Percentiles rank a stretch among this genome's conserved stretches.
Conservation (phyloP, 1,140 invertebrate genomes). For the Trichonephila clavata region DNA sequence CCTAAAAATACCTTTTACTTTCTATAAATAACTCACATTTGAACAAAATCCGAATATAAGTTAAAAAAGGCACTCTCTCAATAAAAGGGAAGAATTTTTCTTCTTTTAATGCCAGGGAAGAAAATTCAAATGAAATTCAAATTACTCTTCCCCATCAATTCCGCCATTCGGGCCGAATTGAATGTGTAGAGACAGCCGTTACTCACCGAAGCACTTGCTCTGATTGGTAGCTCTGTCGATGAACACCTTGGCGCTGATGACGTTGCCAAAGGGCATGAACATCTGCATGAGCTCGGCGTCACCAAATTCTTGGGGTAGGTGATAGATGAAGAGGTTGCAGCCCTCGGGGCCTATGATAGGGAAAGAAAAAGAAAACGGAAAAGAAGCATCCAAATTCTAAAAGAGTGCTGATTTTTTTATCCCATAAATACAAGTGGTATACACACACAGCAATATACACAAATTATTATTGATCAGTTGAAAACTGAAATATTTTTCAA, state of each 20-base stretch:
- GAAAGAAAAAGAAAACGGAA: not conserved
- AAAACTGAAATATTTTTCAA: too few species aligned
- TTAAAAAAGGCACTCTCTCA: too few species aligned
- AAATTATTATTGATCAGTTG: too few species aligned
- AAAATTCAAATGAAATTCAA: not conserved
- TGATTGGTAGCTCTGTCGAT: slow-evolving; percentile 99
- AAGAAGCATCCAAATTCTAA: not conserved
- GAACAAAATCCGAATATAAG: too few species aligned
- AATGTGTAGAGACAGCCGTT: not conserved
- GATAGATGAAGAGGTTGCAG: slow-evolving; percentile 99
- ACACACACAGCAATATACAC: too few species aligned
- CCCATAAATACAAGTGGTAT: too few species aligned
- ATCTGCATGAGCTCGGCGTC: slow-evolving; percentile 99
- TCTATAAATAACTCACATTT: too few species aligned
- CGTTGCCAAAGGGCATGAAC: slow-evolving; percentile 99
- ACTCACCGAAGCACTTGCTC: slow-evolving; percentile 99
- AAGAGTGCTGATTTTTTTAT: not conserved
- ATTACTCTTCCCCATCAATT: not conserved
- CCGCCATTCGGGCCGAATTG: not conserved
- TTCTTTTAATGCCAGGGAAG: not conserved
- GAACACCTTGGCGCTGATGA: slow-evolving; percentile 99
- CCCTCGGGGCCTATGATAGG: slow-evolving; percentile 93
- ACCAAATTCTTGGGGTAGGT: slow-evolving; percentile 99
- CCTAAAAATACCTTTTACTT: too few species aligned
- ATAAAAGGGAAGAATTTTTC: too few species aligned